Percentiles rank a stretch among this genome's conserved stretches.
Conservation (phyloP, 2,797 vertebrate genomes). For the Harpagifer antarcticus region DNA sequence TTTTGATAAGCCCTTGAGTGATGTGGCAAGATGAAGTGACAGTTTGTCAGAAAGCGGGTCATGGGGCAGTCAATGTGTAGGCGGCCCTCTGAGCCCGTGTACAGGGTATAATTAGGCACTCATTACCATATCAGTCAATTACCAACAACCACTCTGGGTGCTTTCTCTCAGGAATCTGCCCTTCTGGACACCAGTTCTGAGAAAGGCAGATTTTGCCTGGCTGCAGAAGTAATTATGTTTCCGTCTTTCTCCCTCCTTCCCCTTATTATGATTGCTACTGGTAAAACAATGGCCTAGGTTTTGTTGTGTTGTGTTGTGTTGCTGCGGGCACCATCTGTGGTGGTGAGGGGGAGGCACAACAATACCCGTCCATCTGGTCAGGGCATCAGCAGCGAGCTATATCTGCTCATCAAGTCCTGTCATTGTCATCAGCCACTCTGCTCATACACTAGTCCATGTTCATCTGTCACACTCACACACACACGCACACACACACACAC, state of each 20-base stretch:
- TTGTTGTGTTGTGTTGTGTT: slow-evolving; percentile 80
- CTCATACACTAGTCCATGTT: slow-evolving; percentile 73
- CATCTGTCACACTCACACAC: slow-evolving; percentile 66
- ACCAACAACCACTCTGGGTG: slow-evolving; percentile 78
- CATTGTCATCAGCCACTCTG: slow-evolving; percentile 78
- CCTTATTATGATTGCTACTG: slow-evolving; percentile 81
- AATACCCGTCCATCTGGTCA: slow-evolving; percentile 86
- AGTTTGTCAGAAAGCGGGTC: slow-evolving; percentile 87
- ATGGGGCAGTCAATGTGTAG: slow-evolving; percentile 77
- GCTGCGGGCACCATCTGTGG: slow-evolving; percentile 85
- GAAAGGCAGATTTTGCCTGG: slow-evolving; percentile 74
- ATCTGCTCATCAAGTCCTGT: slow-evolving; percentile 82
- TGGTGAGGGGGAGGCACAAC: slow-evolving; percentile 80
- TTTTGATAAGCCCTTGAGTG: slow-evolving; percentile 84
- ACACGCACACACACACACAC: slow-evolving; percentile 46
- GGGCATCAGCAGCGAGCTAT: slow-evolving; percentile 78
- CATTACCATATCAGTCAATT: slow-evolving; percentile 88
- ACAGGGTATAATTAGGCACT: slow-evolving; percentile 84
- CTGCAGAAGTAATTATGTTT: slow-evolving; percentile 81
- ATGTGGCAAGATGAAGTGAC: slow-evolving; percentile 83
- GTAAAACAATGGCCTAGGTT: slow-evolving; percentile 83
- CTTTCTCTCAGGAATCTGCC: slow-evolving; percentile 88
- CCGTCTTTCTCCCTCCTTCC: slow-evolving; percentile 69
- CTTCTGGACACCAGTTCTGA: slow-evolving; percentile 84
- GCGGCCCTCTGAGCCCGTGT: slow-evolving; percentile 68